Evolutionary conservation across 1,140 invertebrate genomes (phyloP).

Genomic region (Drosophila equinoxialis): DNA sequence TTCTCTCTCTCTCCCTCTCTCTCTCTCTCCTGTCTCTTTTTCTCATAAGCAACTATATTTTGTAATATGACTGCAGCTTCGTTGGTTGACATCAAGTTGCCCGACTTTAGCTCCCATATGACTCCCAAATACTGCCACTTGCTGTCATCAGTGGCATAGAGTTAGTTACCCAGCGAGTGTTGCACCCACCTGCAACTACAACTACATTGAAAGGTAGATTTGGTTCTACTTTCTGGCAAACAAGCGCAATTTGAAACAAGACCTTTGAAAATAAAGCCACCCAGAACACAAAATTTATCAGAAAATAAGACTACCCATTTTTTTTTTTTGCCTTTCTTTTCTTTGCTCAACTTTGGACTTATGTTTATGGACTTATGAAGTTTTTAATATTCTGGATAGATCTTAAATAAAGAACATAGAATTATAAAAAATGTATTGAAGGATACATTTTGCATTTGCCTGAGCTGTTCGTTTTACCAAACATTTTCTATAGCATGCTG

Average conservation of each 20-base stretch:
- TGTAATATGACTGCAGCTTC: slow-evolving; percentile 60
- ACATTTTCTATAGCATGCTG: no score
- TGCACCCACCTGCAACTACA: slow-evolving; percentile 9
- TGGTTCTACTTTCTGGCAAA: slow-evolving; percentile 25
- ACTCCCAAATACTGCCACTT: slow-evolving; percentile 68
- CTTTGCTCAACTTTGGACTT: no score
- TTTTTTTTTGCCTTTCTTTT: no score
- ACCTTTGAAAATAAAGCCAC: slow-evolving; percentile 2
- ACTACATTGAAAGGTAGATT: background rate
- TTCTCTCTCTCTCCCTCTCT: slow-evolving; percentile 14
- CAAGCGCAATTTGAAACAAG: slow-evolving; percentile 44
- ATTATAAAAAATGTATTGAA: no score
- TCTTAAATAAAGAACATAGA: no score
- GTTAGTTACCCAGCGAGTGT: slow-evolving; percentile 40
- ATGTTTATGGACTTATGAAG: no score
- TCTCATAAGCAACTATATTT: slow-evolving; percentile 40
- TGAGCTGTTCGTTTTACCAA: no score
- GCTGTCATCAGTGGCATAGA: slow-evolving; percentile 43
- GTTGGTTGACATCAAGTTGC: slow-evolving; percentile 54
- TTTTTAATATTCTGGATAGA: no score
- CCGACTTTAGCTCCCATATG: slow-evolving; percentile 40
- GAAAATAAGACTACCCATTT: no score
- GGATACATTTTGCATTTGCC: no score
- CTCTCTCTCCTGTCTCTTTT: slow-evolving; percentile 3
- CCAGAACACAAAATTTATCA: slow-evolving; percentile 12